Evolutionary conservation across 2,797 vertebrate species (phyloP), one percentile per base, ranked within the genome.

Genomic region (Mus spretus): DNA sequence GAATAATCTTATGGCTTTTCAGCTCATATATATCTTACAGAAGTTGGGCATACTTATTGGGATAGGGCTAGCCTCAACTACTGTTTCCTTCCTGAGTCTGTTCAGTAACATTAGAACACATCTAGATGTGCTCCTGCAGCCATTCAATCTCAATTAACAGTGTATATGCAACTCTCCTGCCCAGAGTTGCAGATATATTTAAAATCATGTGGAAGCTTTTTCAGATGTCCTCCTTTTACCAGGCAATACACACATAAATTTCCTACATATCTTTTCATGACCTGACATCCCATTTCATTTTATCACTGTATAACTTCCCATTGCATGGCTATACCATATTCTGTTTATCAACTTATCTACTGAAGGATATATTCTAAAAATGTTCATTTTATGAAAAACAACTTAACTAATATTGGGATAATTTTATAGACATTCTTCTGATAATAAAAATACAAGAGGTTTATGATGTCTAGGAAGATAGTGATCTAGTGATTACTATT

Each of bases 381-480:
- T n/a, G 65, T 85, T 53, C 34, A 86, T 20, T 89, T 94, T 53
- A 65, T 59, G 40, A 89, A 86, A 26, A 90, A 74, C 31, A 78
- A 47, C 28, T 75, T 67, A 92, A 81, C 55, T 47, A 79, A 40
- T 75, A 57, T 53, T 37, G 9, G 20, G 3, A 28, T 93, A 13
- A 40, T 93, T 90, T 93, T 93, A 90, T 15, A 55, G 78, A 79
- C 40, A 87, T 34, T 78, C 14, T 72, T 72, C n/a, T 55, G 37
- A 84, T 47, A 67, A 72, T 37, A 47, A 84, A 14, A 59, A 40
- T 1, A 57, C 13, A 57, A 83, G 34, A 75, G 40, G 44, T 17
- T 88, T 47, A 19, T 59, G 11, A 87, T 65, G 74, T 65, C 6
- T 47, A 93, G 65, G 47, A 85, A 95, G 14, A 15, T 5, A 80